Percentiles rank a stretch among this genome's conserved stretches.
These are phyloP conservation scores for Cervus canadensis DNA, from an alignment of 2,113 vertebrate genomes.

Conservation along the genomic window DNA sequence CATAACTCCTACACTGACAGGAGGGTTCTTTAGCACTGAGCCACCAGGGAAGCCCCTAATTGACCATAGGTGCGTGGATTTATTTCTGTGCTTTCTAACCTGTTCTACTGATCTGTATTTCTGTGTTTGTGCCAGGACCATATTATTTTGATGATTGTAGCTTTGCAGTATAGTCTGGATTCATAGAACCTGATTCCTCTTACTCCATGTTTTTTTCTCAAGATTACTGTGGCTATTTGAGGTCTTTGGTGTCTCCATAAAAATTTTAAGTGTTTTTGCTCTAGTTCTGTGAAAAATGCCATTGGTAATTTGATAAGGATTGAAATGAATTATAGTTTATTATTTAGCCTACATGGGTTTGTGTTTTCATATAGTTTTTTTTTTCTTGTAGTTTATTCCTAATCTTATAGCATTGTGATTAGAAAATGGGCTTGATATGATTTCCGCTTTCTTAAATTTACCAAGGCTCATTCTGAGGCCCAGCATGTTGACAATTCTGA, in stretches of 20 bases:
- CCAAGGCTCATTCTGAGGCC: background rate
- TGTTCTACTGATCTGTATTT: background rate
- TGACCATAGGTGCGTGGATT: background rate
- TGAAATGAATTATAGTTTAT: background rate
- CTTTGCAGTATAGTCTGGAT: background rate
- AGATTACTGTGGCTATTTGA: background rate
- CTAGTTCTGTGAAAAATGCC: background rate
- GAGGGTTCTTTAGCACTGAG: background rate
- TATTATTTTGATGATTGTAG: background rate
- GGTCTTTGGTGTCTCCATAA: background rate
- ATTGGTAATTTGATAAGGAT: background rate
- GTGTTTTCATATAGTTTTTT: background rate
- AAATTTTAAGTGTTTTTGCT: background rate
- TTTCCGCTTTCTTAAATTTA: background rate
- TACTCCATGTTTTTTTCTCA: background rate
- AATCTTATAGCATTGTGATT: background rate
- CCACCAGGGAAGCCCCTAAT: background rate
- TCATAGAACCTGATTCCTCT: background rate
- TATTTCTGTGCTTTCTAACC: background rate
- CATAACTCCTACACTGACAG: background rate
- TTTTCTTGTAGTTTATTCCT: background rate
- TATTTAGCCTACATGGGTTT: background rate
- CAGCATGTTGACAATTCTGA: background rate
- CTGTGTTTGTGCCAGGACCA: background rate
- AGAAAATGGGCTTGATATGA: background rate